These are phyloP conservation scores for Alcis repandata DNA, from an alignment of 2,888 invertebrate genomes.

Conservation along the genomic window DNA sequence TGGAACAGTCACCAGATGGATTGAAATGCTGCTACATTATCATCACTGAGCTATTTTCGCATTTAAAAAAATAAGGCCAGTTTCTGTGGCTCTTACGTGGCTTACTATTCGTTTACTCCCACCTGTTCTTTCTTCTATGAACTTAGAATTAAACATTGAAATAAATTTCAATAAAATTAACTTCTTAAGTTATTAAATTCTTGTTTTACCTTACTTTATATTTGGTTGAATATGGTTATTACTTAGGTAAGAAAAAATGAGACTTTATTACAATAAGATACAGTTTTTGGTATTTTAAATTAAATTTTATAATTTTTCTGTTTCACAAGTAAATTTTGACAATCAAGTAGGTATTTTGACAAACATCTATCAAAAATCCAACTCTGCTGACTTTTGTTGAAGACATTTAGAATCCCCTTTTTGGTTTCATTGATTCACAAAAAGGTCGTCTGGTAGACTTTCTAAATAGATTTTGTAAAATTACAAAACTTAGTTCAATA, in stretches of 20 bases:
- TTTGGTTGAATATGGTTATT: background rate
- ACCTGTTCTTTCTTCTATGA: no score
- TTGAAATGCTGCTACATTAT: background rate
- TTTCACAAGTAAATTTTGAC: background rate
- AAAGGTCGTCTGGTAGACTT: background rate
- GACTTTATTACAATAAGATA: no score
- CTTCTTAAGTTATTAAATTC: no score
- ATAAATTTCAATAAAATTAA: no score
- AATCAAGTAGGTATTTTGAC: no score
- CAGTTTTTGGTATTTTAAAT: background rate
- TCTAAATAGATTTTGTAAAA: background rate
- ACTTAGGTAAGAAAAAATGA: background rate
- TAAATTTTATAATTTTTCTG: background rate
- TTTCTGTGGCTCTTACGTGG: background rate
- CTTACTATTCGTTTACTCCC: background rate
- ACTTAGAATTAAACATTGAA: background rate
- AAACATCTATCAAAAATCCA: background rate
- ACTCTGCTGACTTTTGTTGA: background rate
- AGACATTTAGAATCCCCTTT: background rate
- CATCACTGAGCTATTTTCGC: slow-evolving; percentile 1
- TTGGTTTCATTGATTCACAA: background rate
- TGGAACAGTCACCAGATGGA: background rate
- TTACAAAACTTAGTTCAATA: no score
- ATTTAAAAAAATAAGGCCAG: background rate
- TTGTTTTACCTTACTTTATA: no score